A percentile compares a stretch with the other conserved stretches of the same genome.
Evolutionary conservation across 2,888 invertebrate species (phyloP).

Genomic region (Cerastis leucographa): DNA sequence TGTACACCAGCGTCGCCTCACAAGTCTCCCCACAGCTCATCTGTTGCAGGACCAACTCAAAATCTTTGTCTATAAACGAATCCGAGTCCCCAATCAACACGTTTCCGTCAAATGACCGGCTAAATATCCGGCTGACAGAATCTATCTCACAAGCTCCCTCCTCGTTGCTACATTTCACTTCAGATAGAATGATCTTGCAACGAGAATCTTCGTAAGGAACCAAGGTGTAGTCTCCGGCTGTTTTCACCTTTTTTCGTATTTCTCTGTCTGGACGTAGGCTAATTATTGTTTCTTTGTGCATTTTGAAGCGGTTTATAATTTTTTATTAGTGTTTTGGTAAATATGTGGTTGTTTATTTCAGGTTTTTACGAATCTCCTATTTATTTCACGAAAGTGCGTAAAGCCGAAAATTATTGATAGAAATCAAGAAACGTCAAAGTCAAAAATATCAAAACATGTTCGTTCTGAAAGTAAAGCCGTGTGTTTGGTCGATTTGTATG

Average conservation of each 20-base stretch:
- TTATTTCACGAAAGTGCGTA: neutral
- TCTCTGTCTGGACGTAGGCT: slow-evolving; percentile 81
- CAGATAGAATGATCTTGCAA: slow-evolving; percentile 81
- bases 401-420: neutral
- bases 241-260: slow-evolving; percentile 81
- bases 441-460: neutral
- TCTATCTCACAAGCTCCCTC: slow-evolving; percentile 78
- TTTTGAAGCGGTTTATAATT: slow-evolving; percentile 56
- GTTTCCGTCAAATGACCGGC: slow-evolving; percentile 82
- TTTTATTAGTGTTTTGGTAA: neutral
- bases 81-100: slow-evolving; percentile 88
- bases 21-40: slow-evolving; percentile 89
- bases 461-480: slow-evolving; percentile 10
- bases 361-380: neutral
- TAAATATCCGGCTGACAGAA: slow-evolving; percentile 80
- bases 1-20: slow-evolving; percentile 80
- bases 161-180: slow-evolving; percentile 77
- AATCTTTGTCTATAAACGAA: slow-evolving; percentile 87
- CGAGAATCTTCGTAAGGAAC: slow-evolving; percentile 87
- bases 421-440: slow-evolving; percentile 4
- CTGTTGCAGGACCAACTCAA: slow-evolving; percentile 89
- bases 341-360: neutral
- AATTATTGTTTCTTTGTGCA: slow-evolving; percentile 78
- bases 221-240: slow-evolving; percentile 82
- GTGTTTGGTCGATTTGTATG: neutral